Conservation (phyloP, 2,888 invertebrate species). For the Stenotaenia linearis region DNA sequence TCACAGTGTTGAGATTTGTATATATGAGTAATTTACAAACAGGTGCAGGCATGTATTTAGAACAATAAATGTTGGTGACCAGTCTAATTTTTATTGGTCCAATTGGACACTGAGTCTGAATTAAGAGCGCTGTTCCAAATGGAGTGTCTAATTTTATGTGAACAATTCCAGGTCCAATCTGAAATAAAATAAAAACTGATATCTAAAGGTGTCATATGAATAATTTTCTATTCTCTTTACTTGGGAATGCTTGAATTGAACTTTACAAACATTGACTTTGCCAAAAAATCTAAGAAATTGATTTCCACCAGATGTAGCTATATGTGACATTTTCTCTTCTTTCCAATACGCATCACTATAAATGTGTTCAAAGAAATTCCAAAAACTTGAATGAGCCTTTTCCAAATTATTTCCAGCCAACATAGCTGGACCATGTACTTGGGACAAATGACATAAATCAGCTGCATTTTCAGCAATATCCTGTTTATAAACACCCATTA, state of each 20-base stretch:
- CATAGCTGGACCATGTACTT: background rate
- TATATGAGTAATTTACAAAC: background rate
- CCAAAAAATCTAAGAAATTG: background rate
- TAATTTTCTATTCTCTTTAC: too few relatives aligned
- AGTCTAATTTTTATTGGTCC: background rate
- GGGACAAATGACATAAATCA: background rate
- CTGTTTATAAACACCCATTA: too few relatives aligned
- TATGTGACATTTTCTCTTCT: background rate
- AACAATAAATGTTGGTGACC: background rate
- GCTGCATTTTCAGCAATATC: conserved; percentile 6
- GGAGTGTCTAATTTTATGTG: background rate
- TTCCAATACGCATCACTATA: background rate
- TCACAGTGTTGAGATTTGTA: background rate
- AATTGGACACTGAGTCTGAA: background rate
- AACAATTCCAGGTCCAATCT: conserved; percentile 26
- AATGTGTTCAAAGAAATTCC: background rate
- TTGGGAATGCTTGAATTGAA: background rate
- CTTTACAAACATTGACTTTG: background rate
- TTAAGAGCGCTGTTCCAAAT: background rate
- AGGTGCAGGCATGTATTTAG: background rate
- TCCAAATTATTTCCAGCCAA: background rate
- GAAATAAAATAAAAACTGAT: too few relatives aligned
- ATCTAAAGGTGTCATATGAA: too few relatives aligned
- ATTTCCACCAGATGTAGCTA: background rate
- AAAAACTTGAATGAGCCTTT: background rate